Percentiles rank a stretch among this genome's conserved stretches.
These are phyloP conservation scores for Noctua janthe DNA, from an alignment of 2,888 invertebrate genomes.

Conservation along the genomic window DNA sequence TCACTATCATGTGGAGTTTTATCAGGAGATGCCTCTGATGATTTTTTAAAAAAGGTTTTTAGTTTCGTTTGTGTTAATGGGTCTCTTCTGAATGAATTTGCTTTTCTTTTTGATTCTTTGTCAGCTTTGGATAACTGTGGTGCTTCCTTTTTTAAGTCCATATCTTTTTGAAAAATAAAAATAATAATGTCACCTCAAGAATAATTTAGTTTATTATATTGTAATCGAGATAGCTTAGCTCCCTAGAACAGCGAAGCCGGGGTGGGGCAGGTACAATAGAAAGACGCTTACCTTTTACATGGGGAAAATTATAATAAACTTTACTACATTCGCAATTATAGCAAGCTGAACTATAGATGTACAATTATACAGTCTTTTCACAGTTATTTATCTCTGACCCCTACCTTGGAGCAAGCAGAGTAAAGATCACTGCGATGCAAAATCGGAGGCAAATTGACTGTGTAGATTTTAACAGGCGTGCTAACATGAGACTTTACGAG, in stretches of 20 bases:
- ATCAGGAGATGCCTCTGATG: constrained; percentile 74
- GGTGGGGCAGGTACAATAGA: not conserved
- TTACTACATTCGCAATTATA: not conserved
- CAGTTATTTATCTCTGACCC: constrained; percentile 1
- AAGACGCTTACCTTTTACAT: not conserved
- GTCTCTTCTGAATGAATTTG: constrained; percentile 87
- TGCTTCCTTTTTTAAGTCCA: constrained; percentile 72
- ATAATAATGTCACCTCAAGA: not conserved
- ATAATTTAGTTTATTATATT: constrained; percentile 1
- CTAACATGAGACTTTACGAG: not conserved
- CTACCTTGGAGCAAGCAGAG: not conserved
- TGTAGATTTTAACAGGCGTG: not conserved
- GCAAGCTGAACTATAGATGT: not conserved
- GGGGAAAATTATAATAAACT: not conserved
- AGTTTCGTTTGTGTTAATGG: constrained; percentile 87
- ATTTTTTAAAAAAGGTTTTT: constrained; percentile 83
- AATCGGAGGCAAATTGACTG: not conserved
- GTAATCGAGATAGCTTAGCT: not conserved
- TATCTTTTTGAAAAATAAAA: constrained; percentile 68
- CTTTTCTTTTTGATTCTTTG: constrained; percentile 85
- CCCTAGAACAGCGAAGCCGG: not conserved
- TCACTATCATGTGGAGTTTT: constrained; percentile 77
- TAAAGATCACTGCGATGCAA: not conserved
- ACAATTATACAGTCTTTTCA: not conserved
- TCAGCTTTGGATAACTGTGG: constrained; percentile 84